phyloP scores from a whole-genome alignment of 2,888 invertebrate species.

The Zelleria hepariella region DNA sequence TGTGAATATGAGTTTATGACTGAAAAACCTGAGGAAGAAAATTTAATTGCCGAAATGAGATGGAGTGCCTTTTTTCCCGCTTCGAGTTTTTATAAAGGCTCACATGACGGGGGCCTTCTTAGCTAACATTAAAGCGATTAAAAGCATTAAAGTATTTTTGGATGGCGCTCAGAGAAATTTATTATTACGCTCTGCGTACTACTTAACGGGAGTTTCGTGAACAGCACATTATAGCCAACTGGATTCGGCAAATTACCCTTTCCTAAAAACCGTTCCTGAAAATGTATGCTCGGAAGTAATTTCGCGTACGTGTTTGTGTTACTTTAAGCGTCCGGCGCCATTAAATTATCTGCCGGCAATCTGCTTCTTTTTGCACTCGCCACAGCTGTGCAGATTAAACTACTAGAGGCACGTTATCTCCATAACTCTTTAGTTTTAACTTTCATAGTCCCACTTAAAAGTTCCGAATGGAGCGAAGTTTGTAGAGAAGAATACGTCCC shows the following conservation, averaged over 20 bases:
- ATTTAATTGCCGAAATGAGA: not conserved
- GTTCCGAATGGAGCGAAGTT: constrained; percentile 23
- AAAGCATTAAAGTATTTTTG: constrained; percentile 10
- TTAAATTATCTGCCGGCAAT: constrained; percentile 46
- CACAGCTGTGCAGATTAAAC: constrained; percentile 34
- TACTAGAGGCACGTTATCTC: constrained; percentile 38
- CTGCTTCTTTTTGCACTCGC: constrained; percentile 34
- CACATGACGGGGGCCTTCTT: constrained; percentile 10
- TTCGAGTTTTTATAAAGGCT: constrained; percentile 4
- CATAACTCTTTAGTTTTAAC: constrained; percentile 36
- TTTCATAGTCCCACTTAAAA: constrained; percentile 29
- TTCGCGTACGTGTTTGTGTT: constrained; percentile 50
- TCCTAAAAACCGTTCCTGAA: constrained; percentile 41
- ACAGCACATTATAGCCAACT: constrained; percentile 32
- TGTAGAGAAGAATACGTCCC: constrained; percentile 28
- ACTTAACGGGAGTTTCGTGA: constrained; percentile 17
- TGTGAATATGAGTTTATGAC: not conserved
- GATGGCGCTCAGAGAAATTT: constrained; percentile 11
- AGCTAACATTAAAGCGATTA: constrained; percentile 15
- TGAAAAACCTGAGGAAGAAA: not conserved
- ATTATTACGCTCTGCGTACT: constrained; percentile 11
- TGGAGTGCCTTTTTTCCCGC: not conserved
- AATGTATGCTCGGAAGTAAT: constrained; percentile 47
- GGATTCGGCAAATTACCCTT: constrained; percentile 44
- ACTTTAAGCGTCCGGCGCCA: constrained; percentile 40